Percentiles rank a stretch among this genome's conserved stretches.
These are phyloP conservation scores for Peromyscus californicus DNA, from an alignment of 2,113 vertebrate genomes.

Conservation along the genomic window DNA sequence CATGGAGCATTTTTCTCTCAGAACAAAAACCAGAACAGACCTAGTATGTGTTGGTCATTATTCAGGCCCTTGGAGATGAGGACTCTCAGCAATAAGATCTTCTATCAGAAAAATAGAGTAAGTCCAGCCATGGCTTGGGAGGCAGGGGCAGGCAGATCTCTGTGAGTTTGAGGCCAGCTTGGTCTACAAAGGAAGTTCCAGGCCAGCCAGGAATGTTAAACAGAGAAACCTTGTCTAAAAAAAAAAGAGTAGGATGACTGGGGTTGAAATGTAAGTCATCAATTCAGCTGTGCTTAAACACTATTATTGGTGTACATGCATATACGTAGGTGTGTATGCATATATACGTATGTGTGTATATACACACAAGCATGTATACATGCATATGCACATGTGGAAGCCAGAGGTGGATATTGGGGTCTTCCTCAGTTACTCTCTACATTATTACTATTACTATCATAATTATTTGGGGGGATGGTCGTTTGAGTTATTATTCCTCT, in stretches of 20 bases:
- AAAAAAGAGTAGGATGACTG: neutral
- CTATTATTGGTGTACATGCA: neutral
- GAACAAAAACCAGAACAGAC: neutral
- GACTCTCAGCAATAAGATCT: neutral
- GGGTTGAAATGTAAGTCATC: neutral
- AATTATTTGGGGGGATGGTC: neutral
- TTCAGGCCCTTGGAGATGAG: neutral
- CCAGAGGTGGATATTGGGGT: neutral
- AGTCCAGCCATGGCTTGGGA: neutral
- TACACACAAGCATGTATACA: neutral
- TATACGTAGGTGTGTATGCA: neutral
- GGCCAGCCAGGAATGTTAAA: neutral
- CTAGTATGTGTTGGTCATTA: neutral
- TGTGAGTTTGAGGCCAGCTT: neutral
- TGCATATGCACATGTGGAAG: neutral
- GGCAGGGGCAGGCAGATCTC: neutral
- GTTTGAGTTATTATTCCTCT: neutral
- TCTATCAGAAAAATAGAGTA: neutral
- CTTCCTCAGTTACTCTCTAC: neutral
- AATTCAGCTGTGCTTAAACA: neutral
- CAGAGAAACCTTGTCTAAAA: neutral
- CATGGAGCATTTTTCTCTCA: neutral
- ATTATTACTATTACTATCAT: neutral
- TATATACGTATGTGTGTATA: neutral
- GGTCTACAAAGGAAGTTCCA: neutral